phyloP scores from a whole-genome alignment of 2,888 invertebrate genomes.

The Drosophila glabriapex region DNA sequence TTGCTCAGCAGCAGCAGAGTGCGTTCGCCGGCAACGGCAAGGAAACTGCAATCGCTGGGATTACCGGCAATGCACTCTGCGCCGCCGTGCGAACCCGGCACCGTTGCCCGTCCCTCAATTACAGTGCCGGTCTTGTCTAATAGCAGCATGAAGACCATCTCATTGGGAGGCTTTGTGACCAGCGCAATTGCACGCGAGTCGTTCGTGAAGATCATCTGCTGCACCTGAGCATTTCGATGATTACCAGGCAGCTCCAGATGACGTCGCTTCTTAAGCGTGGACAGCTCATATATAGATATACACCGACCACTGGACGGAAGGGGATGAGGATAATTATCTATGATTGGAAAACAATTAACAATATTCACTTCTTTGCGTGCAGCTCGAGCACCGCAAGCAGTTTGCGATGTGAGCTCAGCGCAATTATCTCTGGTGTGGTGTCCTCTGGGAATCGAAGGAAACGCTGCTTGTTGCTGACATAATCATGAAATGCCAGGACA shows the following conservation, averaged over 20 bases:
- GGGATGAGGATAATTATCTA: not conserved
- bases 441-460: conserved; percentile 87
- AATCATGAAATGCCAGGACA: conserved; percentile 91
- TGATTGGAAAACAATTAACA: not conserved
- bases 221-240: conserved; percentile 83
- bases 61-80: conserved; percentile 86
- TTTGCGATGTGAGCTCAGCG: conserved; percentile 82
- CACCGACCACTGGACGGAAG: conserved; percentile 54
- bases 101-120: conserved; percentile 79
- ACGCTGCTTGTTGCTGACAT: conserved; percentile 89
- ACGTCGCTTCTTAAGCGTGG: conserved; percentile 89
- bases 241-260: conserved; percentile 87
- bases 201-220: conserved; percentile 87
- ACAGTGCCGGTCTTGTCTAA: conserved; percentile 90
- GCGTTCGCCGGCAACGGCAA: conserved; percentile 87
- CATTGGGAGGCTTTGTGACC: conserved; percentile 92
- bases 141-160: conserved; percentile 89
- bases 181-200: conserved; percentile 93
- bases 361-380: conserved; percentile 65
- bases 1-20: conserved; percentile 89
- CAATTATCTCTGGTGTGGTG: conserved; percentile 78
- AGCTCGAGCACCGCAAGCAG: conserved; percentile 83
- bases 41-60: conserved; percentile 89
- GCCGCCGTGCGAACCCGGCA: conserved; percentile 72
- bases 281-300: conserved; percentile 88